phyloP scores from a whole-genome alignment of 1,140 invertebrate genomes.

The Zaprionus nigranus region DNA sequence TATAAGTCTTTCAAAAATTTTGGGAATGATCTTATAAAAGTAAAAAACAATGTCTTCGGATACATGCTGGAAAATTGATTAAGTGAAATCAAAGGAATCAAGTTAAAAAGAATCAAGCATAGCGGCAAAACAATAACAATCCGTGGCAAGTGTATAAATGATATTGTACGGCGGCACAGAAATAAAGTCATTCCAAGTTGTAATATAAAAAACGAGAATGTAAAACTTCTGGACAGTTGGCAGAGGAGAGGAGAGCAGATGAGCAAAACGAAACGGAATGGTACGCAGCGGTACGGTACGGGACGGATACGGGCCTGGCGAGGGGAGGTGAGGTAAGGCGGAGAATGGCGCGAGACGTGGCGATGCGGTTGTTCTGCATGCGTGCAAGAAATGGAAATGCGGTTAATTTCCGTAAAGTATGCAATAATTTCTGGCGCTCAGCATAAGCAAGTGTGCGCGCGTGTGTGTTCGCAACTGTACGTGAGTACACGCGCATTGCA shows the following conservation, averaged over 20 bases:
- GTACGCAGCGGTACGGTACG: neutral
- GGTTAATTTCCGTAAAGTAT: slow-evolving; percentile 84
- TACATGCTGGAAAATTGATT: neutral
- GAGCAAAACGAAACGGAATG: slow-evolving; percentile 1
- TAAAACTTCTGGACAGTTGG: slow-evolving; percentile 1
- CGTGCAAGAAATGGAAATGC: slow-evolving; percentile 83
- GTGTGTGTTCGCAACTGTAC: slow-evolving; percentile 1
- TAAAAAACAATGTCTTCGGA: too few species aligned
- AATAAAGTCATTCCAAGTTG: slow-evolving; percentile 82
- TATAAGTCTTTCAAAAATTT: too few species aligned
- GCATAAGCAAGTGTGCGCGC: slow-evolving; percentile 61
- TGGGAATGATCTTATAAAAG: too few species aligned
- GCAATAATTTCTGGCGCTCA: slow-evolving; percentile 81
- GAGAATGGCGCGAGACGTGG: slow-evolving; percentile 32
- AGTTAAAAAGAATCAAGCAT: neutral
- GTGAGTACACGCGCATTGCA: slow-evolving; percentile 1
- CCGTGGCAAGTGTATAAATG: slow-evolving; percentile 47
- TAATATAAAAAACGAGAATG: slow-evolving; percentile 53
- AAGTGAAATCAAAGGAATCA: too few species aligned
- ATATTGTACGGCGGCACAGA: slow-evolving; percentile 60
- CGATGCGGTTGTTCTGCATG: slow-evolving; percentile 65
- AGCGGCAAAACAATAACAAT: slow-evolving; percentile 11
- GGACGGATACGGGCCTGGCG: too few species aligned
- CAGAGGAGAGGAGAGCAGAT: neutral
- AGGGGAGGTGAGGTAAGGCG: slow-evolving; percentile 5